A percentile compares a stretch with the other conserved stretches of the same genome.
Evolutionary conservation across 2,113 vertebrate genomes (phyloP).

Genomic region (Ailuropoda melanoleuca): DNA sequence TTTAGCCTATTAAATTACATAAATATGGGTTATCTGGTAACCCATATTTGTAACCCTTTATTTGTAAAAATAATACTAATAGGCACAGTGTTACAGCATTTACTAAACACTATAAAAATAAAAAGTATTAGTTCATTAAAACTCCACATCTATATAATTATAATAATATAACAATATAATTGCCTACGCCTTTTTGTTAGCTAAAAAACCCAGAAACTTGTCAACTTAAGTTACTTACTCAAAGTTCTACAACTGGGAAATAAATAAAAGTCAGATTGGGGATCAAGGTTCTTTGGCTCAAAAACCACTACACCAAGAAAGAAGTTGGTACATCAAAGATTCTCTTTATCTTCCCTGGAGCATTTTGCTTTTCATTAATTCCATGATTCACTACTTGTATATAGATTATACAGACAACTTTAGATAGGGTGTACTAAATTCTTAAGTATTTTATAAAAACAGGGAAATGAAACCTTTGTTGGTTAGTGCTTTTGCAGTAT

Average conservation of each 20-base stretch:
- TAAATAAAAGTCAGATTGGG: background rate
- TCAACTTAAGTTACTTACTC: background rate
- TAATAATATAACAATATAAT: background rate
- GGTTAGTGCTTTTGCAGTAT: background rate
- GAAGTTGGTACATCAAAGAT: background rate
- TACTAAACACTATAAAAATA: background rate
- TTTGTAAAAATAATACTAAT: background rate
- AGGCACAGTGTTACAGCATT: background rate
- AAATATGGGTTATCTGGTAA: background rate
- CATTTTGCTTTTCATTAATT: background rate
- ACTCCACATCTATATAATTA: background rate
- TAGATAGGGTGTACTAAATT: background rate
- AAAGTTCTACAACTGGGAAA: background rate
- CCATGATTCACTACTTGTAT: background rate
- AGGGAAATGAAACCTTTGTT: background rate
- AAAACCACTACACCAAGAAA: background rate
- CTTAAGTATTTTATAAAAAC: background rate
- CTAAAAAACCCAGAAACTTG: background rate
- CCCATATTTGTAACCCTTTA: no score
- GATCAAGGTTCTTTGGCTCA: background rate
- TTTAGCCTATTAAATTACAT: background rate
- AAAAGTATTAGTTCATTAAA: background rate
- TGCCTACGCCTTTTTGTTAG: background rate
- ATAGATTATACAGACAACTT: background rate
- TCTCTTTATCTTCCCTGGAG: background rate